Evolutionary conservation across 1,140 invertebrate genomes (phyloP).

Genomic region (Anoplolepis gracilipes): DNA sequence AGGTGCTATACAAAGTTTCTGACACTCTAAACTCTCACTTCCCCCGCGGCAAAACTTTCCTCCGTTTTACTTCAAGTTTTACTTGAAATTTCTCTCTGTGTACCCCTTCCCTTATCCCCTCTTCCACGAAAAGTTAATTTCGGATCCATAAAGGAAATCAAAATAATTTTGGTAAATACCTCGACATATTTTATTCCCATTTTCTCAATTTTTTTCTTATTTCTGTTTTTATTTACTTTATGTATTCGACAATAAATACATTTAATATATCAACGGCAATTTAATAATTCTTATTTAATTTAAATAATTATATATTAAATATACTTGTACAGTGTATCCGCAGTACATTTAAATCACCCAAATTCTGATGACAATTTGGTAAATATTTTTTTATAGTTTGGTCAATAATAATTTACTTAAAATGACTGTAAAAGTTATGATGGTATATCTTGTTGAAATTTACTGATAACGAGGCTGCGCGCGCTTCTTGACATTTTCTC

Average conservation of each 20-base stretch:
- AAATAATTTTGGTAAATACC: background rate
- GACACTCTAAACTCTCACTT: background rate
- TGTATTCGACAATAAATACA: background rate
- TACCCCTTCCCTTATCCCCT: background rate
- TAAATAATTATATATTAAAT: background rate
- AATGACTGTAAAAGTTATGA: background rate
- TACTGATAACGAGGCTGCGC: slow-evolving; percentile 12
- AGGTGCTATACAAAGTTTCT: slow-evolving; percentile 14
- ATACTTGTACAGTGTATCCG: no score
- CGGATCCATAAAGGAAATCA: background rate
- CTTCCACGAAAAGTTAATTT: background rate
- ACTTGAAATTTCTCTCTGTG: background rate
- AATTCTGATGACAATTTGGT: background rate
- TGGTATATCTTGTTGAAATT: background rate
- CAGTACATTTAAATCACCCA: background rate
- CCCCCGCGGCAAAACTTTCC: slow-evolving; percentile 7
- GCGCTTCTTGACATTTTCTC: background rate
- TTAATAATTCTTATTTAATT: background rate
- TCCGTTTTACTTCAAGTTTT: slow-evolving; percentile 1
- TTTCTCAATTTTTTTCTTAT: background rate
- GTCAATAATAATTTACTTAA: background rate
- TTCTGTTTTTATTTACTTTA: background rate
- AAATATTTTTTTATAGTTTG: background rate
- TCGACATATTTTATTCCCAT: background rate
- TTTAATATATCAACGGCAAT: background rate